These are phyloP conservation scores for Epinephelus moara DNA, from an alignment of 2,113 vertebrate genomes.

Conservation along the genomic window DNA sequence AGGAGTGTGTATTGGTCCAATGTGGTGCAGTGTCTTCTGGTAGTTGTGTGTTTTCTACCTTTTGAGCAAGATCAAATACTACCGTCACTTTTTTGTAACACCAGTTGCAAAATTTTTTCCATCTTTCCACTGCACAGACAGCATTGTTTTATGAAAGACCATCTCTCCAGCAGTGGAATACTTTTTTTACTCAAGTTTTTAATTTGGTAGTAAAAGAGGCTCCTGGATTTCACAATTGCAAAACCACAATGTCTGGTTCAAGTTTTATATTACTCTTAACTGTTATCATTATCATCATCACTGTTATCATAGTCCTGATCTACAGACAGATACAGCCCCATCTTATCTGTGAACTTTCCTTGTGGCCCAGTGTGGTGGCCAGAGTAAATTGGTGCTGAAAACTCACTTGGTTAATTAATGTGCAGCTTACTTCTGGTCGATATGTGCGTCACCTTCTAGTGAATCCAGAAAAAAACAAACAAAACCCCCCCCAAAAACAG, in stretches of 20 bases:
- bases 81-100: too few relatives aligned
- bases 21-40: too few relatives aligned
- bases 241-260: neutral
- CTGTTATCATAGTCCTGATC: neutral
- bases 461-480: neutral
- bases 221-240: neutral
- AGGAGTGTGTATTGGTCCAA: too few relatives aligned
- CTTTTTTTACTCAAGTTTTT: too few relatives aligned
- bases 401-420: slow-evolving; percentile 23
- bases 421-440: slow-evolving; percentile 14
- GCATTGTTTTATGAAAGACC: too few relatives aligned
- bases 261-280: neutral
- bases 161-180: too few relatives aligned
- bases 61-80: too few relatives aligned
- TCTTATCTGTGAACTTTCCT: neutral
- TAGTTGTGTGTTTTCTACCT: too few relatives aligned
- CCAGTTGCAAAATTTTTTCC: too few relatives aligned
- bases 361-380: neutral
- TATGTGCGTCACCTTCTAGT: neutral
- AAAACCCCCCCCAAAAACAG: neutral
- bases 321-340: neutral
- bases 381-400: neutral
- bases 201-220: too few relatives aligned
- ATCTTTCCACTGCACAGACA: too few relatives aligned
- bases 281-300: too few relatives aligned